Base-by-base conservation (phyloP, 2,113 vertebrate species). In the Prietella phreatophila region DNA sequence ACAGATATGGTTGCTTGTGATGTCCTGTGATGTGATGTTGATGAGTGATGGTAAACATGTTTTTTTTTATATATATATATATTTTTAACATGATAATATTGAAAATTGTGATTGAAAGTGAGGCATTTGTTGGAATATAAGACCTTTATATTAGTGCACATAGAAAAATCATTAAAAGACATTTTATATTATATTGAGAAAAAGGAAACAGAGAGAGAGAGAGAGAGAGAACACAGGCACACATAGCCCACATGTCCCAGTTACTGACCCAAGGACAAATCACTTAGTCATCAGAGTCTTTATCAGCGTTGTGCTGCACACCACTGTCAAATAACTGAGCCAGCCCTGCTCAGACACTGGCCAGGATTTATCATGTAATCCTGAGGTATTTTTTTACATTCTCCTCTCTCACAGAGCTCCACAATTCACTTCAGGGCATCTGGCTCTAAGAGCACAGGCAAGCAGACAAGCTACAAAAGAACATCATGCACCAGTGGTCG, bases 321-420 rank as follows among this genome's bases (percentile, higher is more conserved):
- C 67, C 25, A 14, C 33, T 60, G 50, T 47, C 25, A 82, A 71
- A 87, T 78, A 81, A 82, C 61, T 20, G 50, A 75, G 53, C 55
- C 60, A 27, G 36, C 17, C 67, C 33, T 61, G 33, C 55, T 75
- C 80, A 87, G 36, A 73, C 14, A 8, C 86, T 82, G 79, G 80
- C 67, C 86, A 83, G 80, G 67, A 87, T 87, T 87, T 83, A 83
- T 87, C 80, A 75, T 39, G 27, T 82, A 83, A 87, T 87, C 53
- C 80, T 75, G 39, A 1, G 50, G 39, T 83, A 53, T 87, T 73
- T 76, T 76, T 83, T 80, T 86, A 27, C 50, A 61, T 76, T 87
- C 39, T 22, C 10, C 65, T 65, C 55, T 82, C 65, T 33, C 55
- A 55, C 27, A 58, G 67, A 47, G 36, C 56, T 33, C 39, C 30